A percentile compares a stretch with the other conserved stretches of the same genome.
Evolutionary conservation across 2,888 invertebrate species (phyloP).

Genomic region (Dasysyrphus albostriatus): DNA sequence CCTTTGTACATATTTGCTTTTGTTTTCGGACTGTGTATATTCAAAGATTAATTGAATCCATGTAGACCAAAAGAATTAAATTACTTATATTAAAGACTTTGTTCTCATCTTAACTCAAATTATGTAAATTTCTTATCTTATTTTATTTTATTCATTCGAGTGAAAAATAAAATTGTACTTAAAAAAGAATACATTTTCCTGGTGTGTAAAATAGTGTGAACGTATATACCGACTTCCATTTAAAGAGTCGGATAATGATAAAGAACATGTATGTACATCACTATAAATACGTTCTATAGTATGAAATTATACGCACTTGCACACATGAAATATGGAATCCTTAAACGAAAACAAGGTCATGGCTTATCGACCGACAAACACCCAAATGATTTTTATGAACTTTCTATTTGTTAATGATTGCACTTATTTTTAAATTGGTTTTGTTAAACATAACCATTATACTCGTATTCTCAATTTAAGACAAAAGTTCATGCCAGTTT

Average conservation of each 20-base stretch:
- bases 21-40: not conserved
- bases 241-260: not conserved
- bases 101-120: not conserved
- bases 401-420: not conserved
- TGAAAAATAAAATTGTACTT: not conserved
- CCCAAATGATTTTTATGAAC: not conserved
- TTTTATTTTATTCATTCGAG: not conserved
- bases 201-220: not conserved
- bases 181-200: not conserved
- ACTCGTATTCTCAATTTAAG: not conserved
- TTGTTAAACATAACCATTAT: too few relatives aligned
- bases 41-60: constrained; percentile 18
- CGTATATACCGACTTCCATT: not conserved
- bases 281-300: not conserved
- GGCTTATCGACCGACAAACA: not conserved
- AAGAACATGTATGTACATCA: not conserved
- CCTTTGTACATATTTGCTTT: not conserved
- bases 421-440: not conserved
- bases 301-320: not conserved
- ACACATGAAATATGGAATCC: not conserved
- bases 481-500: not conserved
- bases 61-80: constrained; percentile 4
- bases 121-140: constrained; percentile 12
- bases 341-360: not conserved
- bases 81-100: not conserved